A percentile compares a stretch with the other conserved stretches of the same genome.
These are phyloP conservation scores for Phymorhynchus buccinoides DNA, from an alignment of 1,140 invertebrate species.

Conservation along the genomic window DNA sequence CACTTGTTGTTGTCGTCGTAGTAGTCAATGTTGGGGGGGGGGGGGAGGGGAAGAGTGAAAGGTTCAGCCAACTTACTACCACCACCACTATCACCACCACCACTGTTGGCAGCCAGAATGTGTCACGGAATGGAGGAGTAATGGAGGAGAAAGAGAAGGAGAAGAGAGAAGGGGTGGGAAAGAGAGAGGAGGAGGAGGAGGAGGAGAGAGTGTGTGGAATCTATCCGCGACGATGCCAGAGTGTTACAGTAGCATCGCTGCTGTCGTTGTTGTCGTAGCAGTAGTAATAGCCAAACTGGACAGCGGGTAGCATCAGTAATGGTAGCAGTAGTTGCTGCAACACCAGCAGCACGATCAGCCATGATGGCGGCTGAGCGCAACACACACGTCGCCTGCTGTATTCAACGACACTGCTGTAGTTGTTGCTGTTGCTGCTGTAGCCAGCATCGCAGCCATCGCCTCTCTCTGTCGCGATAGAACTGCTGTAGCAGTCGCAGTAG, in stretches of 20 bases:
- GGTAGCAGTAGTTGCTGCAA: background rate
- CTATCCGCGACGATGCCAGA: background rate
- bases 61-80: too few species aligned
- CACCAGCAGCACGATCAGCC: background rate
- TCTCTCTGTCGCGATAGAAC: background rate
- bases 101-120: background rate
- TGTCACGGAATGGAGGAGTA: background rate
- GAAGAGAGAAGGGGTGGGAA: background rate
- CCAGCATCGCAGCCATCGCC: background rate
- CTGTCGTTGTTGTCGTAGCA: background rate
- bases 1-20: too few species aligned
- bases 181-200: background rate
- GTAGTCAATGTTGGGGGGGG: too few species aligned
- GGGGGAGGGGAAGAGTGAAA: too few species aligned
- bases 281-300: constrained; percentile 3
- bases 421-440: background rate
- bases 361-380: background rate
- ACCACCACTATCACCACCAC: background rate
- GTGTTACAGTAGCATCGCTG: background rate
- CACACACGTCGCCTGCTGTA: background rate
- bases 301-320: constrained; percentile 3
- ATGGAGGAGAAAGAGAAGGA: background rate
- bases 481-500: too few species aligned
- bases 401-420: background rate
- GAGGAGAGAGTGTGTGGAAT: background rate